Evolutionary conservation across 2,113 vertebrate species (phyloP), one percentile per base, ranked within the genome.

Genomic region (Craseonycteris thonglongyai): DNA sequence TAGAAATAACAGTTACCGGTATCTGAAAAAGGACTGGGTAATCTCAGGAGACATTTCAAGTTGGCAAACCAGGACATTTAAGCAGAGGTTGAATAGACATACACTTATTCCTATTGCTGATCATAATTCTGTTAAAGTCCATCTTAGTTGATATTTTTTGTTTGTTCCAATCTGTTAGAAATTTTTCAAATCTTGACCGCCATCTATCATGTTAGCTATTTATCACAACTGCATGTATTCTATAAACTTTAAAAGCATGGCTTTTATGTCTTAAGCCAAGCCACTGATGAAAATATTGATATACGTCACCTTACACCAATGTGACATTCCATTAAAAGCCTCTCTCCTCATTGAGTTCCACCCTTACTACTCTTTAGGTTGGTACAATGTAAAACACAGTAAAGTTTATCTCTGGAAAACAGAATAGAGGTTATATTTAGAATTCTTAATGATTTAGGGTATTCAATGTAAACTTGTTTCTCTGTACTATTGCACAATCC

Each of bases 361-460:
- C 38, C 24, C 26, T 28, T 82, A 87, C 87, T 56, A 65, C 33
- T 88, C 35, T 54, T 69, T 69, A 90, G 21, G 18, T 80, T 30
- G 63, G 42, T 78, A 85, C 7, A 69, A 30, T 38, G 16, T 51
- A 51, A 51, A 51, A 51, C 49, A 66, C 22, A 75, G 13, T 6
- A 63, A 40, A 35, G 30, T 63, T 92, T 86, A 58, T 79, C 63
- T 94, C 81, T 24, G 92, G 59, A 90, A 94, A 75, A 83, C 12
- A 92, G 59, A 65, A 65, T 42, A 69, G 56, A 93, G 56, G 86
- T 75, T 81, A 71, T 66, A 90, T 88, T 74, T 83, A 76, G 30
- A 95, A 87, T 82, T 94, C 69, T 85, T 94, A 94, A 81, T 79
- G 35, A 72, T 65, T 72, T 90, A 95, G 21, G 12, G 69, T 92